Percentiles rank a stretch among this genome's conserved stretches.
phyloP scores from a whole-genome alignment of 1,140 invertebrate genomes.

The Tribolium madens region DNA sequence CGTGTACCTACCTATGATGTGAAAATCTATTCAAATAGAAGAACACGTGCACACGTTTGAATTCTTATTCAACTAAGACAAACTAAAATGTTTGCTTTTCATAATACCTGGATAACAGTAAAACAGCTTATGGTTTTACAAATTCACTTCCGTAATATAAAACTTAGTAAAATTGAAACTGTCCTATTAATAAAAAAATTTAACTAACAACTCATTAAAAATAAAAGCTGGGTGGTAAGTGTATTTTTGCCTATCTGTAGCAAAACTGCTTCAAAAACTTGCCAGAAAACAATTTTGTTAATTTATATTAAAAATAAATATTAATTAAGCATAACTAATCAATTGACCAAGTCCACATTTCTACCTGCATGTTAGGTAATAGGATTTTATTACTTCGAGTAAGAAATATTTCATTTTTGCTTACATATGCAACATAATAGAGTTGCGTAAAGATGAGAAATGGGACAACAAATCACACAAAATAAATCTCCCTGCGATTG shows the following conservation, averaged over 20 bases:
- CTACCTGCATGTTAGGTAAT: not conserved
- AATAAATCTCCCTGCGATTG: not conserved
- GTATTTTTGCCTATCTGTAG: too few relatives aligned
- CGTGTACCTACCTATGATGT: too few relatives aligned
- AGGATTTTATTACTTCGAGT: not conserved
- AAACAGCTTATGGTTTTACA: not conserved
- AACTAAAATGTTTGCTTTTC: slow-evolving; percentile 5
- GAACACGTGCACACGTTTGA: not conserved
- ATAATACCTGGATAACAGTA: not conserved
- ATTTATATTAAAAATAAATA: too few relatives aligned
- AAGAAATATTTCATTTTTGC: not conserved
- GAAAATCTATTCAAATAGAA: slow-evolving; percentile 9
- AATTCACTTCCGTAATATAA: not conserved
- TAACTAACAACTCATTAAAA: too few relatives aligned
- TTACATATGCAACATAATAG: not conserved
- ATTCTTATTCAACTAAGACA: not conserved
- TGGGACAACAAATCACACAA: not conserved
- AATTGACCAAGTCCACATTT: too few relatives aligned
- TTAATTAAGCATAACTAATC: too few relatives aligned
- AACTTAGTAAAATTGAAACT: too few relatives aligned
- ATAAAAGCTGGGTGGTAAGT: too few relatives aligned
- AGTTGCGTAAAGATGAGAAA: not conserved
- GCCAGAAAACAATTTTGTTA: too few relatives aligned
- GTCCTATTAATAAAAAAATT: too few relatives aligned
- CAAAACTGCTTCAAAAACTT: too few relatives aligned